Percentiles rank a stretch among this genome's conserved stretches.
These are phyloP conservation scores for Platichthys flesus DNA, from an alignment of 2,113 vertebrate genomes.

Conservation along the genomic window DNA sequence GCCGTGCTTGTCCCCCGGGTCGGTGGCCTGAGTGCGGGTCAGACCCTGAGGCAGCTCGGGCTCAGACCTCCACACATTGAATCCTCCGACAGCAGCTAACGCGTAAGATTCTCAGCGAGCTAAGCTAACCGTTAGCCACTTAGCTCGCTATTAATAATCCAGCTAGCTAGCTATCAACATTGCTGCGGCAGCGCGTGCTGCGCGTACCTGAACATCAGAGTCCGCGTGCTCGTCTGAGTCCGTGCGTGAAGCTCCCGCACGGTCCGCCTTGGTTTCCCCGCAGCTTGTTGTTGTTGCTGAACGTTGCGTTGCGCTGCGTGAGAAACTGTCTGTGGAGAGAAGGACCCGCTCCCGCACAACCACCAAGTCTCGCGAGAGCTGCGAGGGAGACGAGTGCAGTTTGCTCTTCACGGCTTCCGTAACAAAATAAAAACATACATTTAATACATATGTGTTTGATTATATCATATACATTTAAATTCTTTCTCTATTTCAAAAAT, in stretches of 20 bases:
- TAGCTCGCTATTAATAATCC: slow-evolving; percentile 72
- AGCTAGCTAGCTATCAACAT: slow-evolving; percentile 36
- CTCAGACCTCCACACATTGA: background rate
- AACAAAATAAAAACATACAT: no score
- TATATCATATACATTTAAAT: no score
- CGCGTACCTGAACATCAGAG: slow-evolving; percentile 56
- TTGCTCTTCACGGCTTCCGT: no score
- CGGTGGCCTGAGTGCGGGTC: background rate
- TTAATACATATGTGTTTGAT: no score
- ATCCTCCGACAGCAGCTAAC: slow-evolving; percentile 13
- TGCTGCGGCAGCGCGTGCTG: background rate
- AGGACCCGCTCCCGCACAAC: no score
- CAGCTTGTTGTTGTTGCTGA: slow-evolving; percentile 67
- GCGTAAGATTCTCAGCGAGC: slow-evolving; percentile 34
- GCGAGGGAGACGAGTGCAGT: no score
- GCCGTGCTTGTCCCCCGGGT: background rate
- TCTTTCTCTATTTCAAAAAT: no score
- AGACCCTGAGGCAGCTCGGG: background rate
- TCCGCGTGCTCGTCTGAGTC: slow-evolving; percentile 18
- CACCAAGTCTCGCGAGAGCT: no score
- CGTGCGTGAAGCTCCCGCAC: background rate
- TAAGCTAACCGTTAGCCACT: slow-evolving; percentile 57
- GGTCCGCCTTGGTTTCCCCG: background rate
- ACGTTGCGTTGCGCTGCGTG: slow-evolving; percentile 59
- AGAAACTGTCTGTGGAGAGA: no score